Base-by-base conservation (phyloP, 2,888 invertebrate species). In the Hirtodrosophila confusa region DNA sequence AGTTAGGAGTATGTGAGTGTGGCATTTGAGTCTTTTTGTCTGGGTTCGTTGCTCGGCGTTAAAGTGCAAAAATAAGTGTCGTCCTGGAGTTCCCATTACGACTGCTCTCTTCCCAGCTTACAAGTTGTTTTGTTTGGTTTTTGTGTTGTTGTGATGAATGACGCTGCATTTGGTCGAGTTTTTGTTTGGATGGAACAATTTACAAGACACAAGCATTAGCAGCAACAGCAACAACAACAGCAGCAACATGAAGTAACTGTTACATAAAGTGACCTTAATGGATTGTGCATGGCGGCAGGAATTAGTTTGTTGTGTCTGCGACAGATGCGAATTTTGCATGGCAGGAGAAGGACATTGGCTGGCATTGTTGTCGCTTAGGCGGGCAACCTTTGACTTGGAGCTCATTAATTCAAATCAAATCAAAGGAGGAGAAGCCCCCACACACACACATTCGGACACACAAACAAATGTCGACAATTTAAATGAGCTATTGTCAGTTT, bases 141-240 rank as follows among this genome's bases (percentile, higher is more conserved):
- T 62, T 66, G 66, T 77, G 69, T 65, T 77, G 74, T 79, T 80
- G 73, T 87, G 87, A 87, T 87, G 88, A 87, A 87, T 88, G 87
- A 86, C 83, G 76, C 70, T 88, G 88, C 87, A 76, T 70, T 87
- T 77, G 77, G 72, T 54, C 60, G 80, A 66, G 77, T 77, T 79
- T 79, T 75, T 73, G 77, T 76, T 64, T 69, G 75, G 57, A 62
- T 53, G 61, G 61, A 61, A 80, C 73, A 80, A 85, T 72, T 80
- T 84, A 86, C 76, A 78, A 73, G 73, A 85, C 80, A 85, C 66
- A 69, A 70, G 68, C 86, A 80, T 76, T 75, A 82, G 71, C 69
- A 65, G 43, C 57, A 55, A 58, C 57, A 55, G 43, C 60, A 37
- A 31, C 11, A 49, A 24, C 54, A 31, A 31, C 31, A 31, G 31